Evolutionary conservation across 2,888 invertebrate genomes (phyloP).

Genomic region (Xanthia togata): DNA sequence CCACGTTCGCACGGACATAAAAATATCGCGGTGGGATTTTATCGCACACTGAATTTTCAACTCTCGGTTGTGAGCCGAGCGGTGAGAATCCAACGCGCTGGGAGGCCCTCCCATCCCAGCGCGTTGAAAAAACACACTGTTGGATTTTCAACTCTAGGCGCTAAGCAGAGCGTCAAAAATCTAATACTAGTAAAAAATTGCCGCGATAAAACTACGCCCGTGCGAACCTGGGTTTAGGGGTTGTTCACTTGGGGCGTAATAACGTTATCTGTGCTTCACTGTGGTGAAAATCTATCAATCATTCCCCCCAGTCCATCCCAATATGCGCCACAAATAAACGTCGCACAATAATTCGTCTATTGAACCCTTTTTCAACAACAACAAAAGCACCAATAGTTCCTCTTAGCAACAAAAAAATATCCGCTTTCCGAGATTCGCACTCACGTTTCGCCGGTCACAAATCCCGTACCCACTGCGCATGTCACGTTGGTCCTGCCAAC

Average conservation of each 20-base stretch:
- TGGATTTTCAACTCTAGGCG: too few relatives aligned
- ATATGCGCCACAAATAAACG: not conserved
- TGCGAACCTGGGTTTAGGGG: not conserved
- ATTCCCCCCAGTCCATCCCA: not conserved
- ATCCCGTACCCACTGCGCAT: slow-evolving; percentile 79
- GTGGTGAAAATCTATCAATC: not conserved
- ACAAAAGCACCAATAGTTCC: slow-evolving; percentile 1
- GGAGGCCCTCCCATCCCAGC: too few relatives aligned
- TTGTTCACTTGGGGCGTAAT: slow-evolving; percentile 20
- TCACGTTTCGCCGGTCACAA: slow-evolving; percentile 57
- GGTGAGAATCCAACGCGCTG: too few relatives aligned
- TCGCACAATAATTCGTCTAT: not conserved
- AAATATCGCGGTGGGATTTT: too few relatives aligned
- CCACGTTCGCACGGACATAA: too few relatives aligned
- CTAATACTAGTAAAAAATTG: too few relatives aligned
- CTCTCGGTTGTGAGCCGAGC: too few relatives aligned
- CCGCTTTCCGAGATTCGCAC: slow-evolving; percentile 22
- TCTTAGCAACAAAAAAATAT: slow-evolving; percentile 20
- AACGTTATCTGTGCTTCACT: not conserved
- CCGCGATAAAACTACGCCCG: too few relatives aligned
- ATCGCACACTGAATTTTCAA: too few relatives aligned
- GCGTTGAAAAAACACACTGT: too few relatives aligned
- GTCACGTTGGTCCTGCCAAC: slow-evolving; percentile 73
- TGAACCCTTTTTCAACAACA: not conserved
- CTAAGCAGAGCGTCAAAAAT: too few relatives aligned